phyloP scores from a whole-genome alignment of 2,113 vertebrate species.

The Diphyllodes magnificus region DNA sequence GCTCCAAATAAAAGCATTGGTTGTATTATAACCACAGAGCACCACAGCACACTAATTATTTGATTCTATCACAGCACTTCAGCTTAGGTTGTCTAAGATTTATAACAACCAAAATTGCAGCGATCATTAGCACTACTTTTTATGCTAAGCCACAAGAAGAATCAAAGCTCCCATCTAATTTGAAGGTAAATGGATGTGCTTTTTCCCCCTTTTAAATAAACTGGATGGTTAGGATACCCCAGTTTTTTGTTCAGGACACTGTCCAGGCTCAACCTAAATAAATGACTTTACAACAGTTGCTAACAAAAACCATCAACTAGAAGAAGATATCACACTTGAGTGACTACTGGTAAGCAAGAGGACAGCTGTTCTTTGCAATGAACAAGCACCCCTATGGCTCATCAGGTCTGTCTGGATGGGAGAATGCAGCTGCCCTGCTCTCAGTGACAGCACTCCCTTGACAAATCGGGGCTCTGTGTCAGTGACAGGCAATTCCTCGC shows the following conservation, averaged over 20 bases:
- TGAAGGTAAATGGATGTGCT: neutral
- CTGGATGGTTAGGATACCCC: neutral
- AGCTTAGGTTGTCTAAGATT: neutral
- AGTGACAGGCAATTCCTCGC: neutral
- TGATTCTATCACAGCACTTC: neutral
- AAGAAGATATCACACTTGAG: neutral
- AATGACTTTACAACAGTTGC: neutral
- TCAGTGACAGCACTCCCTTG: neutral
- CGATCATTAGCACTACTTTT: neutral
- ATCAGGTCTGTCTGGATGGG: neutral
- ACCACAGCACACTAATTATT: neutral
- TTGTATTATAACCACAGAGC: neutral
- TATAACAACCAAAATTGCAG: fast-evolving
- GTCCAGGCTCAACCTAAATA: neutral
- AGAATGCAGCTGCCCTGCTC: neutral
- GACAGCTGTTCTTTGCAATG: neutral
- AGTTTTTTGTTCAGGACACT: neutral
- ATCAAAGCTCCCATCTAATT: neutral
- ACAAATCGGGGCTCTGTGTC: neutral
- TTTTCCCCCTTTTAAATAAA: neutral
- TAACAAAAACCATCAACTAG: neutral
- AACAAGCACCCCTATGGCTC: neutral
- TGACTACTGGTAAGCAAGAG: neutral
- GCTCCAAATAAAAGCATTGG: neutral
- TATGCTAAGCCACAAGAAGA: neutral